Evolutionary conservation across 1,140 invertebrate species (phyloP).

Genomic region (Phymastichus coffea): DNA sequence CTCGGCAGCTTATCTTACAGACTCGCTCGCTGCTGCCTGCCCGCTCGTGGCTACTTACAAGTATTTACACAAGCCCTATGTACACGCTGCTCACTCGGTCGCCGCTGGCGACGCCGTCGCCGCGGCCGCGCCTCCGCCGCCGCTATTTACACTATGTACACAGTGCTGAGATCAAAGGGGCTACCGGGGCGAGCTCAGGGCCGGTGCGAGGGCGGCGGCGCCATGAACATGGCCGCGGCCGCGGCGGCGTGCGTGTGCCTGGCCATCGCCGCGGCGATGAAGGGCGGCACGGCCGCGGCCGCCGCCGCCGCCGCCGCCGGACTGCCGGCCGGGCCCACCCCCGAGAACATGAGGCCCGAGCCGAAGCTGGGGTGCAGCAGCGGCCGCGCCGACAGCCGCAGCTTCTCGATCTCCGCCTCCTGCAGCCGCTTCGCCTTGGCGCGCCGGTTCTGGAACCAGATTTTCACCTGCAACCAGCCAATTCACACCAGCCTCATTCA

Average conservation of each 20-base stretch:
- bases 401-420: conserved; percentile 90
- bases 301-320: no score
- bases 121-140: no score
- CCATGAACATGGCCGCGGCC: conserved; percentile 55
- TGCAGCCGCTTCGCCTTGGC: conserved; percentile 93
- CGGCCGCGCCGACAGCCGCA: conserved; percentile 72
- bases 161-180: background rate
- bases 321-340: conserved; percentile 52
- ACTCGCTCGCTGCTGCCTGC: no score
- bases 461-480: conserved; percentile 79
- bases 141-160: conserved; percentile 34
- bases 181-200: background rate
- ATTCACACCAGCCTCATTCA: no score
- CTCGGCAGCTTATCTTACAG: no score
- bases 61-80: no score
- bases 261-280: conserved; percentile 55
- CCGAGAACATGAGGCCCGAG: conserved; percentile 54
- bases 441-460: conserved; percentile 96
- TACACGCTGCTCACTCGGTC: no score
- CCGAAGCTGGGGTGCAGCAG: conserved; percentile 54
- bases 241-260: conserved; percentile 55
- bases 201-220: conserved; percentile 49
- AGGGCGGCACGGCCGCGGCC: conserved; percentile 44
- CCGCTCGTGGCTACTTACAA: no score
- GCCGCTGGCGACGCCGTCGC: no score